Evolutionary conservation across 2,113 vertebrate genomes (phyloP), one percentile per base, ranked within the genome.

Genomic region (Channa argus): DNA sequence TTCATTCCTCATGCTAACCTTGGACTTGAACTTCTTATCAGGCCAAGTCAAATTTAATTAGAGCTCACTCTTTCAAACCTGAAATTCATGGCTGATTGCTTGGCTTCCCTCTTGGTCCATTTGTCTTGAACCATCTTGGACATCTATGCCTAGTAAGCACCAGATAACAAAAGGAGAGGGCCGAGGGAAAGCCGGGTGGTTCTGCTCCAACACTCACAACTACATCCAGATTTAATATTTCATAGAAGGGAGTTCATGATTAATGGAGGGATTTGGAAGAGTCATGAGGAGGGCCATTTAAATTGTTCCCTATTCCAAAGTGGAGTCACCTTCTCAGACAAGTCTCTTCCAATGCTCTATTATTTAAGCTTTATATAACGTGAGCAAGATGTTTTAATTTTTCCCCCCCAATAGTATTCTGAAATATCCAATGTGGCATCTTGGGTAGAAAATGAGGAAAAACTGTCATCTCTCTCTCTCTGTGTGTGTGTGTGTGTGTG

Each of bases 21-120:
- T 75, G 73, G 77, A 79, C 74, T 86, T 56, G 74, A 86, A 84
- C 72, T 80, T 87, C 68, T 84, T 82, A 89, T 90, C 83, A 75
- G 64, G 73, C 67, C 77, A 58, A 87, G 82, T 85, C 82, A 86
- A 88, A 92, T 89, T 87, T 85, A 92, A 93, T 93, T 92, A 92
- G 62, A 84, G 67, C 61, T 72, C 71, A 85, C 76, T 73, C 77
- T 78, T 89, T 91, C 75, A 89, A 90, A 92, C 85, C 60, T 89
- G 66, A 80, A 89, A 82, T 82, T 79, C 81, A 77, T 83, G 65
- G 82, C 85, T 89, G 83, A 91, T 89, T 86, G 89, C 77, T 86
- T 82, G 79, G 86, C 77, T 71, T 82, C 83, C 74, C 84, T 64
- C 59, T 68, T 60, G 77, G 67, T 89, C 79, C 85, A 87, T 92